Evolutionary conservation across 2,797 vertebrate genomes (phyloP).

Genomic region (Rhyacichthys aspro): DNA sequence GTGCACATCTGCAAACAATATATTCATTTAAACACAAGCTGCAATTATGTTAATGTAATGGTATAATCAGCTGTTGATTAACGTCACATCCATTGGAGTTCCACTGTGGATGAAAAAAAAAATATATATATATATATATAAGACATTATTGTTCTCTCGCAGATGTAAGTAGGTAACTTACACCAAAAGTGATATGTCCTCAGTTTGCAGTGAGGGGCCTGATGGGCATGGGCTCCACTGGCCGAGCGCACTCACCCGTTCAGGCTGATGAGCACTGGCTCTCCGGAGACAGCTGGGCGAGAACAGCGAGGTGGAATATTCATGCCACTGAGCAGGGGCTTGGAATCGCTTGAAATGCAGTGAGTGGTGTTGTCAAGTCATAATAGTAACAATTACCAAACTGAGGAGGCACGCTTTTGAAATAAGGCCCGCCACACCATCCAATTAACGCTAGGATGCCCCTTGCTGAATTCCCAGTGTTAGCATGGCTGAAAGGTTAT

Average conservation of each 20-base stretch:
- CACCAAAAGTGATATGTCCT: too few species aligned
- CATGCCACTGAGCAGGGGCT: constrained; percentile 70
- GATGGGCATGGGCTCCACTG: constrained; percentile 60
- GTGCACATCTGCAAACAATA: constrained; percentile 12
- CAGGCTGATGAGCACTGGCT: constrained; percentile 62
- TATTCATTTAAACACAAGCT: constrained; percentile 32
- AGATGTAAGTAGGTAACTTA: too few species aligned
- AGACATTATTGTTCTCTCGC: not conserved
- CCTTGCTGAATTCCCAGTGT: constrained; percentile 47
- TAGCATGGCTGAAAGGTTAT: constrained; percentile 66
- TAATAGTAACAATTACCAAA: constrained; percentile 69
- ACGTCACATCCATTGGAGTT: constrained; percentile 12
- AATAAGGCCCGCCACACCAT: constrained; percentile 49
- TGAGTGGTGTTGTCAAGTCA: constrained; percentile 61
- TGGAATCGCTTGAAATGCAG: constrained; percentile 58
- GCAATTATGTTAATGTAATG: constrained; percentile 34
- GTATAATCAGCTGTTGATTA: constrained; percentile 36
- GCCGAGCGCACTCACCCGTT: constrained; percentile 59
- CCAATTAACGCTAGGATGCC: constrained; percentile 62
- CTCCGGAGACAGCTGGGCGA: constrained; percentile 66
- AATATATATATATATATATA: too few species aligned
- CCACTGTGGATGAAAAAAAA: too few species aligned
- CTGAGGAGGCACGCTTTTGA: constrained; percentile 50
- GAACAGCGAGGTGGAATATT: constrained; percentile 77
- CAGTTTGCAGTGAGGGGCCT: constrained; percentile 30